Percentiles rank a stretch among this genome's conserved stretches.
Conservation (phyloP, 92 coral and sea anemone genomes). For the Epizoanthus illoricatus region DNA sequence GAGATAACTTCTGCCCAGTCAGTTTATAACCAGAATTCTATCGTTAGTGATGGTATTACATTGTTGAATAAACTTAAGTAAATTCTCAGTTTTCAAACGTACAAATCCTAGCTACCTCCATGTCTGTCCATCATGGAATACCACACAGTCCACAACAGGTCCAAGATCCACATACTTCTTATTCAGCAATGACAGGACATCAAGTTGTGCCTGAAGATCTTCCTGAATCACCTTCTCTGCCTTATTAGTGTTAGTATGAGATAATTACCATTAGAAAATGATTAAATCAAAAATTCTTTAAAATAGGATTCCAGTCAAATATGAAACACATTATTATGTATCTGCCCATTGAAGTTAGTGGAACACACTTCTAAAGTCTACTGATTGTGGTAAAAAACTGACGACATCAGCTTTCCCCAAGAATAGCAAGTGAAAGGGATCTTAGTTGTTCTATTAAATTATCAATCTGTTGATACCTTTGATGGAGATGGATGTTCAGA, state of each 20-base stretch:
- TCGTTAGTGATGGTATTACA: too few relatives aligned
- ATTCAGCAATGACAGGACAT: slow-evolving; percentile 64
- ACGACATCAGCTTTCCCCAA: background rate
- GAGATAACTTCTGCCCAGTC: too few relatives aligned
- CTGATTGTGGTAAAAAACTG: too few relatives aligned
- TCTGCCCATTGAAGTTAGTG: background rate
- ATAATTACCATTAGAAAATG: slow-evolving; percentile 1
- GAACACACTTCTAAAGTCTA: background rate
- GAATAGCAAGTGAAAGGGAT: background rate
- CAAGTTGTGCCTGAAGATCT: slow-evolving; percentile 84
- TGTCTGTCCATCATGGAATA: slow-evolving; percentile 89
- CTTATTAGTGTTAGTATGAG: slow-evolving; percentile 39
- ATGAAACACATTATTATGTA: too few relatives aligned
- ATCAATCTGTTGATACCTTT: slow-evolving; percentile 33
- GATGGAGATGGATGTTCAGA: slow-evolving; percentile 67
- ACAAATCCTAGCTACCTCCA: slow-evolving; percentile 81
- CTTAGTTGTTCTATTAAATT: background rate
- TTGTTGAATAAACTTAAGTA: too few relatives aligned
- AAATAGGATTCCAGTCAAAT: too few relatives aligned
- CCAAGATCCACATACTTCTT: slow-evolving; percentile 81
- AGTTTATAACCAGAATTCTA: too few relatives aligned
- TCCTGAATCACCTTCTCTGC: slow-evolving; percentile 73
- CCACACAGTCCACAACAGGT: slow-evolving; percentile 89
- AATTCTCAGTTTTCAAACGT: too few relatives aligned
- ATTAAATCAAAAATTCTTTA: too few relatives aligned